Evolutionary conservation across 2,113 vertebrate genomes (phyloP).

Genomic region (Taurulus bubalis): DNA sequence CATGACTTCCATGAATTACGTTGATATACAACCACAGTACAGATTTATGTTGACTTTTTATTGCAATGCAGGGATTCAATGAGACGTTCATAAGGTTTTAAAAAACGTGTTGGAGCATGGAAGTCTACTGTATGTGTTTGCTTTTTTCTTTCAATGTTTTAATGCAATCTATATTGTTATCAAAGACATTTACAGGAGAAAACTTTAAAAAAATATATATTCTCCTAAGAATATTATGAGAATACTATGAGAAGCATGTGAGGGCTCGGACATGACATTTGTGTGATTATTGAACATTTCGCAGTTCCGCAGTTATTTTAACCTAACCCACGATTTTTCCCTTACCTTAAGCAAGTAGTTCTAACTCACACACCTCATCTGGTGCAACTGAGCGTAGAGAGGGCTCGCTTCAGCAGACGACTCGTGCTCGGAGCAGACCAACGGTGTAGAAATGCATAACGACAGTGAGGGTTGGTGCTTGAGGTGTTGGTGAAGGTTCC

Average conservation of each 20-base stretch:
- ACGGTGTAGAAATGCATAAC: no score
- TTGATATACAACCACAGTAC: not conserved
- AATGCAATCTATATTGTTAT: not conserved
- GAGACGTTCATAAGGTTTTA: not conserved
- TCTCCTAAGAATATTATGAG: not conserved
- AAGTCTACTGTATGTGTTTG: not conserved
- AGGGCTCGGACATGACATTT: not conserved
- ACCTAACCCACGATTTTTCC: no score
- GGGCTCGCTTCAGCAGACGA: no score
- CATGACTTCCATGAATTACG: not conserved
- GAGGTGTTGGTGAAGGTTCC: no score
- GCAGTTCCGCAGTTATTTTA: no score
- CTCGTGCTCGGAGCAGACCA: no score
- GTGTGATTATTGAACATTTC: not conserved
- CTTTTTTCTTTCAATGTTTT: not conserved
- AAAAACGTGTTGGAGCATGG: not conserved
- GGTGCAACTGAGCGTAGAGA: no score
- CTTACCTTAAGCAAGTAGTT: no score
- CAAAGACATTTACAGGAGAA: not conserved
- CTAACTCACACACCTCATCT: no score
- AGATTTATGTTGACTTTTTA: not conserved
- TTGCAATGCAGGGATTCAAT: not conserved
- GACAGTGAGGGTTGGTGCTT: no score
- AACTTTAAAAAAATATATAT: not conserved
- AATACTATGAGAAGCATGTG: not conserved